Conservation (phyloP, 2,797 vertebrate genomes). For the Pseudomugil tenellus region DNA sequence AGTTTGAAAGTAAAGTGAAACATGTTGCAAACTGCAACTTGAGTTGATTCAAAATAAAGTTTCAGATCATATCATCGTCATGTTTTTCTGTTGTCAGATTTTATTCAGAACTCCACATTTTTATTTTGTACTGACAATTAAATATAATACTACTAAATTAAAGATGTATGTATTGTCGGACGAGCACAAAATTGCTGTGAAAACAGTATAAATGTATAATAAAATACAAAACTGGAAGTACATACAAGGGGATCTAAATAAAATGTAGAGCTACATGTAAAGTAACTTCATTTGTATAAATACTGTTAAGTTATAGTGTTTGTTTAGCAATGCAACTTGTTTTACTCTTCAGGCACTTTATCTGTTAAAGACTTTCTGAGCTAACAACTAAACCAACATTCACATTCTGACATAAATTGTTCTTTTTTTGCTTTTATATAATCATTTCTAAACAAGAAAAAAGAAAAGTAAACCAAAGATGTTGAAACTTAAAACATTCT, state of each 20-base stretch:
- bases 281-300: not conserved
- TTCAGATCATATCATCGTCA: constrained; percentile 2
- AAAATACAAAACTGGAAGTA: constrained; percentile 18
- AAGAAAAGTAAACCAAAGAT: not conserved
- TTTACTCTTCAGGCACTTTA: constrained; percentile 12
- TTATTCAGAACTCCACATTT: constrained; percentile 31
- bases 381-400: not conserved
- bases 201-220: constrained; percentile 10
- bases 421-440: not conserved
- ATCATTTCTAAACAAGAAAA: not conserved
- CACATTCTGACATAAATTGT: constrained; percentile 10
- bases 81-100: constrained; percentile 27
- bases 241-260: constrained; percentile 16
- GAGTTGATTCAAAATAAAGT: no score
- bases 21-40: no score
- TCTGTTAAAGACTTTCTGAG: not conserved
- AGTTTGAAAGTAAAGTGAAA: no score
- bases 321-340: not conserved
- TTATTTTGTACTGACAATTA: constrained; percentile 33
- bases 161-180: constrained; percentile 26
- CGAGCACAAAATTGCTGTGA: constrained; percentile 32
- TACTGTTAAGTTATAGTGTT: not conserved
- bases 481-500: not conserved
- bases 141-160: constrained; percentile 46
- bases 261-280: not conserved